Percentiles rank a stretch among this genome's conserved stretches.
Evolutionary conservation across 2,797 vertebrate species (phyloP).

Genomic region (Argentina silus): DNA sequence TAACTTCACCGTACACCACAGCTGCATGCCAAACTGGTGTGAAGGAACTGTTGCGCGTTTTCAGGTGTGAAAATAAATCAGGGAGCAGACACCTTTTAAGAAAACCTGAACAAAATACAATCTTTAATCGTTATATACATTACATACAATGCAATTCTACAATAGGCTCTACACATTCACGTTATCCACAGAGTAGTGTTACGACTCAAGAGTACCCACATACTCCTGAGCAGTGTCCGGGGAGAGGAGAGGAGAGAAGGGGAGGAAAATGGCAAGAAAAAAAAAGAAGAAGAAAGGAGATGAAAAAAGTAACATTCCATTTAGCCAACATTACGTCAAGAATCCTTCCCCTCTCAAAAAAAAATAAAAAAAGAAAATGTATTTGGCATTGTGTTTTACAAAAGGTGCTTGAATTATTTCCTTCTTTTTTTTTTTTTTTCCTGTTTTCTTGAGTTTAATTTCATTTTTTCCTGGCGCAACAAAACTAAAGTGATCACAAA

Average conservation of each 20-base stretch:
- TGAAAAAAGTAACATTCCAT: conserved; percentile 41
- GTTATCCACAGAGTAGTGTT: conserved; percentile 84
- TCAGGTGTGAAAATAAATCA: too few species aligned
- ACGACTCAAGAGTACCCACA: conserved; percentile 69
- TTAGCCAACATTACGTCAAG: conserved; percentile 34
- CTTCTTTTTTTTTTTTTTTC: conserved; percentile 26
- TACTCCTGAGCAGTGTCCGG: conserved; percentile 60
- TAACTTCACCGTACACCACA: too few species aligned
- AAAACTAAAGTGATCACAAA: conserved; percentile 37
- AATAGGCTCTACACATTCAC: conserved; percentile 81
- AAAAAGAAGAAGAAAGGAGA: conserved; percentile 12
- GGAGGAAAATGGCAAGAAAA: conserved; percentile 25
- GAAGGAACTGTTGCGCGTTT: too few species aligned
- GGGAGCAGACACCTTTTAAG: conserved; percentile 65
- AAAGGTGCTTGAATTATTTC: conserved; percentile 54
- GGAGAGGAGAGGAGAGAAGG: conserved; percentile 9
- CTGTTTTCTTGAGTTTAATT: conserved; percentile 6
- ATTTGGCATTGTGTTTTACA: conserved; percentile 72
- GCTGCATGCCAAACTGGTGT: too few species aligned
- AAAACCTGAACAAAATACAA: conserved; percentile 99
- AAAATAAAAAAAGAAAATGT: conserved; percentile 42
- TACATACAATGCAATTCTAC: conserved; percentile 95
- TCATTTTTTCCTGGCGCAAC: conserved; percentile 56
- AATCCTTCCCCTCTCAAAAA: conserved; percentile 36
- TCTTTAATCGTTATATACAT: conserved; percentile 97